phyloP scores from a whole-genome alignment of 2,113 vertebrate species.

The Syrrhaptes paradoxus region DNA sequence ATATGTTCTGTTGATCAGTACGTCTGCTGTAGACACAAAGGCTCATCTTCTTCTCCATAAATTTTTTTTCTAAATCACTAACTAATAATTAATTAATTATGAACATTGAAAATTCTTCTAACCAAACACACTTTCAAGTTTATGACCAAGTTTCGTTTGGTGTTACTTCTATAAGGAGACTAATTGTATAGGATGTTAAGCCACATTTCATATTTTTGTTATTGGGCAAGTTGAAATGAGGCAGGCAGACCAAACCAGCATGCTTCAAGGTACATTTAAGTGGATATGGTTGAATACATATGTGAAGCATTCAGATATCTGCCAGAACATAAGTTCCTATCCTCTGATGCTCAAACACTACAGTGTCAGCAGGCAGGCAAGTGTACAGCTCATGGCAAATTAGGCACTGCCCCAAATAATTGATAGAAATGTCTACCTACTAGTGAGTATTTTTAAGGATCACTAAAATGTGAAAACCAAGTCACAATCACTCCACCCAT shows the following conservation, averaged over 20 bases:
- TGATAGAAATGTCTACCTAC: not conserved
- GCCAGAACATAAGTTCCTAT: not conserved
- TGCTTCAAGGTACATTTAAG: not conserved
- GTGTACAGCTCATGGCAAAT: fast-evolving
- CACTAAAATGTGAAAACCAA: not conserved
- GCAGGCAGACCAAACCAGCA: not conserved
- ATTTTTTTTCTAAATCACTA: not conserved
- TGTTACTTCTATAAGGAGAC: not conserved
- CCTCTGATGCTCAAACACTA: not conserved
- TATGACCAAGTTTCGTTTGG: not conserved
- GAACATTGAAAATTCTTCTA: not conserved
- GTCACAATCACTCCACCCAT: not conserved
- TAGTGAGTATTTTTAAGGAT: not conserved
- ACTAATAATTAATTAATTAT: not conserved
- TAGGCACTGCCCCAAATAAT: not conserved
- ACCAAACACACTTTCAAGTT: not conserved
- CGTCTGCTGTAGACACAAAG: not conserved
- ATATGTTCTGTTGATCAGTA: not conserved
- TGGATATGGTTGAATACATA: not conserved
- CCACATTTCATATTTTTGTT: not conserved
- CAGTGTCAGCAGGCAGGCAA: not conserved
- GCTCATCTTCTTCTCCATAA: not conserved
- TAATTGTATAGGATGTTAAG: not conserved
- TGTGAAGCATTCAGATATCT: not conserved
- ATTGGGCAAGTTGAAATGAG: not conserved